Evolutionary conservation across 2,797 vertebrate genomes (phyloP).

Genomic region (Arnoldichthys spilopterus): DNA sequence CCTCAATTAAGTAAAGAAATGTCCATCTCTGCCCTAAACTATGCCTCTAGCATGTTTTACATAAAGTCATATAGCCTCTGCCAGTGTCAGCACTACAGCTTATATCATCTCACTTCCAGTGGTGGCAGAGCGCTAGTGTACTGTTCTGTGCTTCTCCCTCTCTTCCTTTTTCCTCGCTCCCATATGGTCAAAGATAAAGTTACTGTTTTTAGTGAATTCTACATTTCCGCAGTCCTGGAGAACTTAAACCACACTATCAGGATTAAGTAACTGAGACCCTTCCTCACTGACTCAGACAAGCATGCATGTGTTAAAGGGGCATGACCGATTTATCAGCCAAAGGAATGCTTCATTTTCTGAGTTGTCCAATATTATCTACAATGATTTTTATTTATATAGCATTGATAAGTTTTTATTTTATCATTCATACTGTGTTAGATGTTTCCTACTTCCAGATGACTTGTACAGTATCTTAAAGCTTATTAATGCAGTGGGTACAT

Average conservation of each 20-base stretch:
- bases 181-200: slow-evolving; percentile 65
- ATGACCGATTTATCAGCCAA: neutral
- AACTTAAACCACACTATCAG: slow-evolving; percentile 73
- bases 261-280: slow-evolving; percentile 75
- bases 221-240: slow-evolving; percentile 75
- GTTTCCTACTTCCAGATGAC: no score
- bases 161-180: slow-evolving; percentile 16
- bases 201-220: slow-evolving; percentile 74
- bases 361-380: no score
- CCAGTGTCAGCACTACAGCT: slow-evolving; percentile 27
- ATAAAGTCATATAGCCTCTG: slow-evolving; percentile 9
- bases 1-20: no score
- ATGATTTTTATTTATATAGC: no score
- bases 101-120: slow-evolving; percentile 48
- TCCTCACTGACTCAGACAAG: slow-evolving; percentile 65
- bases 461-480: no score
- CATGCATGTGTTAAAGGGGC: slow-evolving; percentile 65
- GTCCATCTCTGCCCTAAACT: no score
- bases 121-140: slow-evolving; percentile 49
- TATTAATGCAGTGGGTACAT: no score
- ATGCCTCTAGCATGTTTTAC: neutral
- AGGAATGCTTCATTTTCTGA: no score
- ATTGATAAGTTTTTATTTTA: no score
- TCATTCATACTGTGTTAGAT: no score
- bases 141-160: slow-evolving; percentile 10